phyloP scores from a whole-genome alignment of 2,888 invertebrate genomes.

The Epirrhoe alternata region DNA sequence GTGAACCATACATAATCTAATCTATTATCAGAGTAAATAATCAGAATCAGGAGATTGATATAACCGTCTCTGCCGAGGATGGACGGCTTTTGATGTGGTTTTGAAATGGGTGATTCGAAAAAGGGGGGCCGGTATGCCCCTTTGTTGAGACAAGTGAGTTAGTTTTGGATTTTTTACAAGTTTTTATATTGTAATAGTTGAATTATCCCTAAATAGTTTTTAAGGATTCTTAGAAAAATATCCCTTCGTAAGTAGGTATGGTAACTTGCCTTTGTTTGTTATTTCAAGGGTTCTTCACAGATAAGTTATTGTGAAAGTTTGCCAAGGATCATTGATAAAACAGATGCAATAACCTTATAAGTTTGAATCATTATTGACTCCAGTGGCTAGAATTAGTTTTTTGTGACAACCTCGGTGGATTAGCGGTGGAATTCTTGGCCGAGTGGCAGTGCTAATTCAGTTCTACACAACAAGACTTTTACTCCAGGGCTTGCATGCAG shows the following conservation, averaged over 20 bases:
- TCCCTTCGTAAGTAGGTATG: not conserved
- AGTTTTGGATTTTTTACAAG: not conserved
- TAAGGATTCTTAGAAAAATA: no score
- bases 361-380: no score
- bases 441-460: no score
- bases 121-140: slow-evolving; percentile 25
- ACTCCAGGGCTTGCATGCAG: no score
- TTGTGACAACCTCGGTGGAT: no score
- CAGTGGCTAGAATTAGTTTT: no score
- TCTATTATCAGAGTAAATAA: slow-evolving; percentile 12
- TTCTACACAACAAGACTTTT: no score
- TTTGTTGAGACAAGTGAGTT: slow-evolving; percentile 35
- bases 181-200: not conserved
- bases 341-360: not conserved
- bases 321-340: not conserved
- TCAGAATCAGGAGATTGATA: slow-evolving; percentile 1
- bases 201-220: no score
- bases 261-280: slow-evolving; percentile 1
- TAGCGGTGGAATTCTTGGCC: no score
- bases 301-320: slow-evolving; percentile 14
- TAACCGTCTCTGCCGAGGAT: slow-evolving; percentile 11
- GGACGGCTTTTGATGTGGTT: slow-evolving; percentile 29
- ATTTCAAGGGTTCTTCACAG: slow-evolving; percentile 14
- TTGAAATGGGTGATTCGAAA: slow-evolving; percentile 31
- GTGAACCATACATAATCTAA: not conserved